Conservation (phyloP, 2,888 invertebrate species). For the Chouioia cunea region DNA sequence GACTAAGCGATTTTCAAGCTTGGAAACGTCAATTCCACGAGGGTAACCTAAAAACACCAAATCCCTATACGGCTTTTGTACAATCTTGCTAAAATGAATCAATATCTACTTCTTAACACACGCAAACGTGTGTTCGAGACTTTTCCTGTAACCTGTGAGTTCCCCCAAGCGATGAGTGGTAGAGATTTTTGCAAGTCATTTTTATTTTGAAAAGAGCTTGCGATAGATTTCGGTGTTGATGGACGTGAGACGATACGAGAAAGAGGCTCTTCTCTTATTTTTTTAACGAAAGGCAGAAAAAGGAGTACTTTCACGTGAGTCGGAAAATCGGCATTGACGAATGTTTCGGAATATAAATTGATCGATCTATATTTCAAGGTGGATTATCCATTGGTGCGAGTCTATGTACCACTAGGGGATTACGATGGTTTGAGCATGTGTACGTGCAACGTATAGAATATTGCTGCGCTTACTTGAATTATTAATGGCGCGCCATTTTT, state of each 20-base stretch:
- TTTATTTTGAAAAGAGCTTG: background rate
- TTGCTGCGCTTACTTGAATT: background rate
- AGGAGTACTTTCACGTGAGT: background rate
- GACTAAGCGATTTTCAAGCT: too few species aligned
- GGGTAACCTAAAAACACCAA: too few species aligned
- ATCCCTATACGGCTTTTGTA: too few species aligned
- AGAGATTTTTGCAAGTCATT: constrained; percentile 19
- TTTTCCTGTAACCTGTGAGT: too few species aligned
- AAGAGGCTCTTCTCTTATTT: too few species aligned
- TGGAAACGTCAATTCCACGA: too few species aligned
- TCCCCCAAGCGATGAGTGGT: background rate
- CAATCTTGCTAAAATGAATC: too few species aligned
- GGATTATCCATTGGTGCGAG: constrained; percentile 1
- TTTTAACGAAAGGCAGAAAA: too few species aligned
- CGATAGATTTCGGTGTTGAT: background rate
- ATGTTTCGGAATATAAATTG: constrained; percentile 30
- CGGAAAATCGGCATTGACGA: constrained; percentile 33
- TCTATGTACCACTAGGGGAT: background rate
- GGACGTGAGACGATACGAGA: too few species aligned
- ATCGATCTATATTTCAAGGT: constrained; percentile 29
- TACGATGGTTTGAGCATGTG: background rate
- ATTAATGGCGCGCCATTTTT: background rate
- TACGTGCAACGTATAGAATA: background rate
- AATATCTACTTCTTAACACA: too few species aligned
- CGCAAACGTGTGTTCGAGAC: too few species aligned